phyloP scores from a whole-genome alignment of 1,140 invertebrate species.

The Drosophila tristis region DNA sequence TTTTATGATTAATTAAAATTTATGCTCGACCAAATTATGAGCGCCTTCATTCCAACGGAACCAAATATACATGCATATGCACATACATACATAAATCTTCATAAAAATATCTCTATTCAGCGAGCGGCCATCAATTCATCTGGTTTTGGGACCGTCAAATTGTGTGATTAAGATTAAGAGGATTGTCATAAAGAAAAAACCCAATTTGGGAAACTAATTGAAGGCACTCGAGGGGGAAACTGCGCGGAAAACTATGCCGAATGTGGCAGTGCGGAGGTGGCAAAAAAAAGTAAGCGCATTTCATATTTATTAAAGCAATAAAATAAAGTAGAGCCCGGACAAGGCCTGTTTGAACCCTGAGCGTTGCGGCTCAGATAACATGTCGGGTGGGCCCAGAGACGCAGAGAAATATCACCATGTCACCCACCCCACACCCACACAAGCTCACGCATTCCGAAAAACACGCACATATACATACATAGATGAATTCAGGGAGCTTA shows the following conservation, averaged over 20 bases:
- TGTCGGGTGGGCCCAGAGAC: constrained; percentile 38
- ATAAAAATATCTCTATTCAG: constrained; percentile 38
- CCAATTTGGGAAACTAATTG: constrained; percentile 53
- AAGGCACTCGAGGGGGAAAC: constrained; percentile 28
- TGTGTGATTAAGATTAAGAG: constrained; percentile 52
- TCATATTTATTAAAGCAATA: constrained; percentile 83
- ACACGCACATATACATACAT: constrained; percentile 23
- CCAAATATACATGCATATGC: neutral
- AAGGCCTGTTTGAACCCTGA: neutral
- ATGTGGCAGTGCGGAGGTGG: neutral
- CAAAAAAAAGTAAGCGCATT: constrained; percentile 59
- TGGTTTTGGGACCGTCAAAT: constrained; percentile 34
- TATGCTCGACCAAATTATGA: constrained; percentile 58
- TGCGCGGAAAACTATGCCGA: constrained; percentile 49
- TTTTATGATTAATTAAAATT: constrained; percentile 83
- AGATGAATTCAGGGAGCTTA: constrained; percentile 34
- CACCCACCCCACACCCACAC: constrained; percentile 64
- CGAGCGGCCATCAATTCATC: constrained; percentile 55
- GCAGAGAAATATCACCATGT: constrained; percentile 71
- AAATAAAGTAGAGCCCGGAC: constrained; percentile 70
- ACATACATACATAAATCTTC: neutral
- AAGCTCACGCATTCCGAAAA: constrained; percentile 32
- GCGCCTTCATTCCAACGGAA: constrained; percentile 3
- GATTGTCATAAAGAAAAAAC: constrained; percentile 50
- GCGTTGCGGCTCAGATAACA: constrained; percentile 61